Evolutionary conservation across 2,113 vertebrate genomes (phyloP).

Genomic region (Cacatua alba): DNA sequence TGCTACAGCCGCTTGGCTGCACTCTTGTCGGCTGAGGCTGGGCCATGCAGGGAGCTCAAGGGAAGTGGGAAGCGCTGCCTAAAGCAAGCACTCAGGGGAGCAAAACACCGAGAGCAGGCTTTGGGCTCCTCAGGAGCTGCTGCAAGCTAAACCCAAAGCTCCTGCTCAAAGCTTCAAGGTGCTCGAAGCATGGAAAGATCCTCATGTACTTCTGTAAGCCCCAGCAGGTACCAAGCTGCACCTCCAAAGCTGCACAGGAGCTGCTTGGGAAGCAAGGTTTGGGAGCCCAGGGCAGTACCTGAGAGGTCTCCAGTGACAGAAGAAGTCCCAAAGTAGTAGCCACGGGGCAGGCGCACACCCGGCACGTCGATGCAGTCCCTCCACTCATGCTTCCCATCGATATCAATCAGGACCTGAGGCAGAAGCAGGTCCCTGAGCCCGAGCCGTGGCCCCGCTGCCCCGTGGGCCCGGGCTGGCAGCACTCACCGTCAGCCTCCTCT

Average conservation of each 20-base stretch:
- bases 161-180: accelerated
- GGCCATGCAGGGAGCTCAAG: neutral
- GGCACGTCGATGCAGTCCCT: conserved; percentile 93
- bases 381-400: conserved; percentile 94
- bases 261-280: accelerated
- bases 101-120: accelerated
- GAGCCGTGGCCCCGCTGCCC: accelerated
- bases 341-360: conserved; percentile 85
- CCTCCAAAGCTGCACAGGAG: neutral
- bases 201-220: accelerated
- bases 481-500: conserved; percentile 91
- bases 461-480: accelerated
- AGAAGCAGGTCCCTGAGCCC: neutral
- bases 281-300: conserved; percentile 63
- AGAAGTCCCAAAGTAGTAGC: conserved; percentile 91
- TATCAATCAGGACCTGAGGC: conserved; percentile 90
- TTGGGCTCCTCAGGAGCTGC: neutral
- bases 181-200: neutral
- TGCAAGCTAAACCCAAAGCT: neutral
- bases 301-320: conserved; percentile 94
- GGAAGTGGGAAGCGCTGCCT: neutral
- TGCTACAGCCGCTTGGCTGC: accelerated
- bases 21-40: accelerated
- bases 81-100: accelerated
- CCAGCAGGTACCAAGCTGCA: neutral